Evolutionary conservation across 2,113 vertebrate genomes (phyloP), one percentile per base, ranked within the genome.

Genomic region (Otolemur garnettii): DNA sequence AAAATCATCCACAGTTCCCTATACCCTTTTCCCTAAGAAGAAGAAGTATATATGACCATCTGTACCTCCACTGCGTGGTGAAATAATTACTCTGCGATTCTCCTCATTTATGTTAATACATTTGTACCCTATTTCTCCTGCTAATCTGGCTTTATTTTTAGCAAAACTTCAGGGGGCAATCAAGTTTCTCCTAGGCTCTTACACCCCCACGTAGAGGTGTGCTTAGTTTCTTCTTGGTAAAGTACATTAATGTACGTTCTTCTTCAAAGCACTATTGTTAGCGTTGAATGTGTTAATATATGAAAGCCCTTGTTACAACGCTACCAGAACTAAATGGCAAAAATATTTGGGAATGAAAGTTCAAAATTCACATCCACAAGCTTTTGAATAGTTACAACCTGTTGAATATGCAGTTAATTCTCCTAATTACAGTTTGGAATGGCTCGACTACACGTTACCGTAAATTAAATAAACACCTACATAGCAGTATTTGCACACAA

Each of bases 311-410:
- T 45, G 6, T 71, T 60, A 72, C 28, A 55, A 24, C 60, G 7
- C 13, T 80, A 4, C 7, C 71, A 71, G 50, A 79, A 60, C 11
- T 19, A 1, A n/a, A 15, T 10, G 21, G 19, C 30, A 38, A 91
- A 93, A 33, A 82, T 55, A 66, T 66, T 81, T 87, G 85, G 10
- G 26, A 88, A 50, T 60, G 60, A 91, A 92, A 18, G 19, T 94
- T 82, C 89, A 11, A 87, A 85, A 26, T 68, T 77, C 7, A 62
- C 4, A 80, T 77, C 26, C 10, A 14, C n/a, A 50, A 64, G 9
- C 55, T 72, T 94, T 93, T 83, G 75, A 77, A 74, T 10, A 87
- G 9, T 60, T 2, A 55, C 12, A 33, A 26, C n/a, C 35, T 78
- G 28, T 66, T 91, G 53, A 50, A 38, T 68, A 68, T 72, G 7